Percentiles rank a stretch among this genome's conserved stretches.
These are phyloP conservation scores for Protobothrops flavoviridis DNA, from an alignment of 2,113 vertebrate genomes.

Conservation along the genomic window DNA sequence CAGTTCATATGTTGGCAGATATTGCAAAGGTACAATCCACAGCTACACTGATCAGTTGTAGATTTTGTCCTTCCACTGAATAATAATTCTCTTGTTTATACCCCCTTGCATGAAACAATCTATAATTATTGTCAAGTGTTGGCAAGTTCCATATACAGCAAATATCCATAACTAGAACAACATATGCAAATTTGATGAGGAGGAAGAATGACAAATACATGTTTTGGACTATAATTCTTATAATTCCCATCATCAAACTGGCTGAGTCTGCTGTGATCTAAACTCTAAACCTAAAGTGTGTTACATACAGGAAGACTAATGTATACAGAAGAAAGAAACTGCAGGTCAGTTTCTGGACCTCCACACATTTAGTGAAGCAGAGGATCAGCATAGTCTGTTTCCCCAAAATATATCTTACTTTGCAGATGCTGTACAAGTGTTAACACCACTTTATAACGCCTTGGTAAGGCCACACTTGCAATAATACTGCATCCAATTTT, in stretches of 20 bases:
- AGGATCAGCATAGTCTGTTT: background rate
- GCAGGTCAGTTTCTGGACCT: background rate
- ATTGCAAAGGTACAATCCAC: background rate
- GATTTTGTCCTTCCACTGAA: background rate
- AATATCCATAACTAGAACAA: background rate
- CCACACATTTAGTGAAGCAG: background rate
- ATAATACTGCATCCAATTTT: too few relatives aligned
- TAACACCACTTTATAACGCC: too few relatives aligned
- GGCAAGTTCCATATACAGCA: background rate
- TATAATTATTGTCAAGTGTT: background rate
- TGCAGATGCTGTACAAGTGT: background rate
- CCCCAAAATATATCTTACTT: background rate
- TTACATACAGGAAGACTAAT: background rate
- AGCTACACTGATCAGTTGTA: background rate
- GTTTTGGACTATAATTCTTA: background rate
- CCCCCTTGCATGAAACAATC: background rate
- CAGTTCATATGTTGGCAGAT: background rate
- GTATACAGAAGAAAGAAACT: background rate
- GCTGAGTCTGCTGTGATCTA: background rate
- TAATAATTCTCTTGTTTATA: background rate
- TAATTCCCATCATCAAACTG: background rate
- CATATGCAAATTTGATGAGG: background rate
- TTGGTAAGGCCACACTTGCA: too few relatives aligned
- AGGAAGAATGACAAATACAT: background rate
- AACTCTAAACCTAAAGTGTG: background rate